Evolutionary conservation across 2,113 vertebrate species (phyloP).

Genomic region (Dissostichus mawsoni): DNA sequence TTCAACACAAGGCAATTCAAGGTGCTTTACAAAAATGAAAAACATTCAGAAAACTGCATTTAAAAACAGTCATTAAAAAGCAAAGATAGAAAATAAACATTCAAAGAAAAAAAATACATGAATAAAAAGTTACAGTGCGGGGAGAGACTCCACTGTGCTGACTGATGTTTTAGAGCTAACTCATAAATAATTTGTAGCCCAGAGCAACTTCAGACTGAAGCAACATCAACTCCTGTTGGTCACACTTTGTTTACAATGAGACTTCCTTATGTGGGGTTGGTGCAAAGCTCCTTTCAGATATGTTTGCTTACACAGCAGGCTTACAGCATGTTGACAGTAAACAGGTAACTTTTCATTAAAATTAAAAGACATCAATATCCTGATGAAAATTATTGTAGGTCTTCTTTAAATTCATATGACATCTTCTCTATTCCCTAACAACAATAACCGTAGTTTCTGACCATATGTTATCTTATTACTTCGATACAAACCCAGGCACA

Average conservation of each 20-base stretch:
- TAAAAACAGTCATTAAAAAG: no score
- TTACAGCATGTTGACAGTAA: slow-evolving; percentile 14
- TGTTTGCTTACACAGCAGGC: background rate
- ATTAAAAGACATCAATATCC: background rate
- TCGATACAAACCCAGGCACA: background rate
- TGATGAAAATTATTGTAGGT: background rate
- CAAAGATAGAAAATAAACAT: no score
- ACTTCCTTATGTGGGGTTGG: slow-evolving; percentile 13
- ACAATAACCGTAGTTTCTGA: background rate
- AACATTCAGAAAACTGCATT: no score
- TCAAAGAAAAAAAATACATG: no score
- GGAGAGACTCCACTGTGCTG: slow-evolving; percentile 13
- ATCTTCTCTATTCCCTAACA: background rate
- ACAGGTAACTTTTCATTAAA: background rate
- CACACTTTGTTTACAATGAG: slow-evolving; percentile 20
- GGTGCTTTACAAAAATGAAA: no score
- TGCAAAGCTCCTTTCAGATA: background rate
- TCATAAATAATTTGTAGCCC: slow-evolving; percentile 41
- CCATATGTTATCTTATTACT: background rate
- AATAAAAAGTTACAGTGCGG: no score
- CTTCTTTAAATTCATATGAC: background rate
- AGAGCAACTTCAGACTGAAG: slow-evolving; percentile 34
- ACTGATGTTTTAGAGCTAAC: slow-evolving; percentile 16
- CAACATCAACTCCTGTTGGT: slow-evolving; percentile 2
- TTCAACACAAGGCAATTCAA: no score